Base-by-base conservation (phyloP, 2,888 invertebrate species). In the Leptinotarsa juncta region DNA sequence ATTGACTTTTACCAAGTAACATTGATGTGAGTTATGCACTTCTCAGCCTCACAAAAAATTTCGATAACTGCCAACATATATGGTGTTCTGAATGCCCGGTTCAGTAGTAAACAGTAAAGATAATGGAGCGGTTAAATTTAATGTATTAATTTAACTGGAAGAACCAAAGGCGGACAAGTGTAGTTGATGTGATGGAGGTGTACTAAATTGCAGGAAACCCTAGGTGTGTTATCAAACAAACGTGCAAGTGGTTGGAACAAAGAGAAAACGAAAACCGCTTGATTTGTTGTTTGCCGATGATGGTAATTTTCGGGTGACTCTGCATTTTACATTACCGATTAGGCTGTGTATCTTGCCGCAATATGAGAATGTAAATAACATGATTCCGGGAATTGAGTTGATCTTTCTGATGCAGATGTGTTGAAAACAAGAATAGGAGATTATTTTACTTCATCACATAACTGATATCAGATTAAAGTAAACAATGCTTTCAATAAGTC, bases 91-190 rank as follows among this genome's bases (percentile, higher is more conserved):
- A 14, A 23, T 7, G 57, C 14, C 57, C 23, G 23, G 26, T 57
- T 23, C n/a, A 4, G 4, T 57, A 14, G 4, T 74, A 71, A 78
- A 76, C 73, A 75, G 50, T 70, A 53, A 72, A 77, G 77, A 80
- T 78, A 80, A 80, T 79, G 76, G 78, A 80, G 78, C 78, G 72
- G 80, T 77, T 77, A 73, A 80, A 79, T 77, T 71, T 78, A 78
- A 81, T 77, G 79, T 79, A 79, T 79, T 79, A 79, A 81, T 81
- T 78, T 73, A 70, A 68, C 77, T 72, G 75, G 51, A 71, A 74
- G 48, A 76, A 79, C 75, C 78, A 79, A 75, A 77, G 77, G 77
- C 72, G 67, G 77, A 74, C 79, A 78, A 75, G 77, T 79, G 77
- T 77, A 69, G 74, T 73, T 74, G 72, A 78, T 72, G 75, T 73